Evolutionary conservation across 2,888 invertebrate species (phyloP).

Genomic region (Steinernema hermaphroditum): DNA sequence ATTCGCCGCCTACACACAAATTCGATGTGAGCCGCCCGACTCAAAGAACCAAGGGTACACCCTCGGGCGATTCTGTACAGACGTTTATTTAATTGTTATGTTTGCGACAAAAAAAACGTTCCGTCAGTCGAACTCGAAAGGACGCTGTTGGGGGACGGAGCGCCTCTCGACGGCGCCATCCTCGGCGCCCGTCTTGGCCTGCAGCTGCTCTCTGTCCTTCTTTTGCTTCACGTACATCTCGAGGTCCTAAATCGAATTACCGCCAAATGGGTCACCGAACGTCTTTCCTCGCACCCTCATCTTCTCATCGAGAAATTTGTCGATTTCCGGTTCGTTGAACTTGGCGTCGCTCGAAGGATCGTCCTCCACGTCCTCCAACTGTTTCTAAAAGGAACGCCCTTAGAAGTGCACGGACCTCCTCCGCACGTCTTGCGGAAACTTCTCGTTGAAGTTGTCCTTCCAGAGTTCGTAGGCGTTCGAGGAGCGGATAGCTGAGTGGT

Average conservation of each 20-base stretch:
- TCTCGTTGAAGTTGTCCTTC: conserved; percentile 13
- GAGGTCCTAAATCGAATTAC: conserved; percentile 3
- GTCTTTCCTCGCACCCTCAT: conserved; percentile 27
- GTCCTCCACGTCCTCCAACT: conserved; percentile 31
- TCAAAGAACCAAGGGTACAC: conserved; percentile 5
- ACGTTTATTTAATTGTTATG: neutral
- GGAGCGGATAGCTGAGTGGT: conserved; percentile 32
- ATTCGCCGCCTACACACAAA: no score
- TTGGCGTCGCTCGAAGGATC: conserved; percentile 33
- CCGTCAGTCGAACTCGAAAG: neutral
- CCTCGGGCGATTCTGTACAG: neutral
- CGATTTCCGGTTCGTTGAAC: conserved; percentile 40
- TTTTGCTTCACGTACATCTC: conserved; percentile 13
- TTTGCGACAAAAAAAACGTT: neutral
- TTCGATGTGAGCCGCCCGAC: no score
- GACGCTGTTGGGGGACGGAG: neutral
- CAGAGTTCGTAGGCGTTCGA: conserved; percentile 9
- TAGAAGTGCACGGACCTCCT: neutral
- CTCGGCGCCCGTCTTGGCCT: neutral
- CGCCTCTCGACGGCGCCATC: neutral
- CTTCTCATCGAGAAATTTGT: conserved; percentile 36
- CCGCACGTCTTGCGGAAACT: neutral
- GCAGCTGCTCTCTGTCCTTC: conserved; percentile 3
- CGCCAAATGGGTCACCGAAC: no score
- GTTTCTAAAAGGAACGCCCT: conserved; percentile 34